These are phyloP conservation scores for Epizoanthus ramosus DNA, from an alignment of 92 coral and sea anemone genomes.

Conservation along the genomic window DNA sequence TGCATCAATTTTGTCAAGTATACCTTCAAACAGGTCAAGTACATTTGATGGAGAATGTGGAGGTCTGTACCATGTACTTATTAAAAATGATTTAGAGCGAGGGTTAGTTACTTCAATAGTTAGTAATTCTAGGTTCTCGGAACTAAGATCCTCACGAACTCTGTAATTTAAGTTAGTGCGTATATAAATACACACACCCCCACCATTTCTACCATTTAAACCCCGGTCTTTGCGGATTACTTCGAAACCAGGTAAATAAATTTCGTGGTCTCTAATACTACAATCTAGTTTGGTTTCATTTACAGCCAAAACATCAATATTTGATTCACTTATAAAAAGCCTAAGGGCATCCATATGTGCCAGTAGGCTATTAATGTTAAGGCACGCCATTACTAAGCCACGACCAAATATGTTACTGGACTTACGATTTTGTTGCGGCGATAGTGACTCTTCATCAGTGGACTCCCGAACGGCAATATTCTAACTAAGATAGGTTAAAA, in stretches of 20 bases:
- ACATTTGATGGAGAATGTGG: too few relatives aligned
- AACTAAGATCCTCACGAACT: conserved; percentile 16
- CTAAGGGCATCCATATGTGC: conserved; percentile 16
- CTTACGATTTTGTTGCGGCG: too few relatives aligned
- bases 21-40: too few relatives aligned
- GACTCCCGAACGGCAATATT: conserved; percentile 2
- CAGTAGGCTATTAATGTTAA: too few relatives aligned
- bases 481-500: neutral
- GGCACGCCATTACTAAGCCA: too few relatives aligned
- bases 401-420: too few relatives aligned
- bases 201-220: conserved; percentile 10
- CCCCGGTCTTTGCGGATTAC: too few relatives aligned
- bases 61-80: too few relatives aligned
- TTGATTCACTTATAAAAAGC: conserved; percentile 8
- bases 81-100: too few relatives aligned
- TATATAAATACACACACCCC: conserved; percentile 2
- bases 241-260: neutral
- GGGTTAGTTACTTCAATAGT: conserved; percentile 30
- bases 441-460: too few relatives aligned
- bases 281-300: conserved; percentile 15
- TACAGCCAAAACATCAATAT: neutral
- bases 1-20: too few relatives aligned
- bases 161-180: neutral
- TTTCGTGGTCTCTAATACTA: conserved; percentile 11
- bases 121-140: conserved; percentile 12